Percentiles rank a stretch among this genome's conserved stretches.
Conservation (phyloP, 2,888 invertebrate species). For the Ophioninae sp. region DNA sequence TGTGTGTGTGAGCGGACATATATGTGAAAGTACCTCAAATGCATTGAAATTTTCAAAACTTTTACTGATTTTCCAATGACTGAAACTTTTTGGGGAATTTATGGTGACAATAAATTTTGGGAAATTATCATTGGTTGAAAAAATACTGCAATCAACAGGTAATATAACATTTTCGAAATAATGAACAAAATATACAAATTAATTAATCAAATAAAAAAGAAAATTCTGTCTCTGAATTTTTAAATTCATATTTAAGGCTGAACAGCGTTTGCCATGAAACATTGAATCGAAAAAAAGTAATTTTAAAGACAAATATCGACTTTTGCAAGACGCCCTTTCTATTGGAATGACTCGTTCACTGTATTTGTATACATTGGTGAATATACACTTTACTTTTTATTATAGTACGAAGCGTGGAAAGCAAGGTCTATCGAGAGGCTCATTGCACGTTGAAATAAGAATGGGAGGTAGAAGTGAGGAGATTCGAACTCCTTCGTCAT, state of each 20-base stretch:
- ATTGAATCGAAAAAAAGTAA: too few species aligned
- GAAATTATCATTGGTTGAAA: not conserved
- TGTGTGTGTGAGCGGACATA: not conserved
- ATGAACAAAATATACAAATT: too few species aligned
- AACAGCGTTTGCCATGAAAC: too few species aligned
- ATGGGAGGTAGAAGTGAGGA: not conserved
- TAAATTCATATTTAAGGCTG: too few species aligned
- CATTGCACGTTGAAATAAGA: not conserved
- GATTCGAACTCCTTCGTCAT: conserved; percentile 18
- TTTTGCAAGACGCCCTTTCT: not conserved
- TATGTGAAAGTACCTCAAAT: not conserved
- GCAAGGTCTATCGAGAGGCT: not conserved
- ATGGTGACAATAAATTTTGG: not conserved
- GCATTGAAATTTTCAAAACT: not conserved
- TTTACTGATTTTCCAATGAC: not conserved
- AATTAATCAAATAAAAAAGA: too few species aligned
- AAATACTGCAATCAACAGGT: not conserved
- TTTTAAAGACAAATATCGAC: not conserved
- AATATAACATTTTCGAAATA: too few species aligned
- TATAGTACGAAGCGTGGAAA: conserved; percentile 9
- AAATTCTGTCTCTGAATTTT: too few species aligned
- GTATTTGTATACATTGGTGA: not conserved
- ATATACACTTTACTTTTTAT: not conserved
- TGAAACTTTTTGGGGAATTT: not conserved
- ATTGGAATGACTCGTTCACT: not conserved